phyloP scores from a whole-genome alignment of 2,113 vertebrate genomes.

The Sylvietta virens region DNA sequence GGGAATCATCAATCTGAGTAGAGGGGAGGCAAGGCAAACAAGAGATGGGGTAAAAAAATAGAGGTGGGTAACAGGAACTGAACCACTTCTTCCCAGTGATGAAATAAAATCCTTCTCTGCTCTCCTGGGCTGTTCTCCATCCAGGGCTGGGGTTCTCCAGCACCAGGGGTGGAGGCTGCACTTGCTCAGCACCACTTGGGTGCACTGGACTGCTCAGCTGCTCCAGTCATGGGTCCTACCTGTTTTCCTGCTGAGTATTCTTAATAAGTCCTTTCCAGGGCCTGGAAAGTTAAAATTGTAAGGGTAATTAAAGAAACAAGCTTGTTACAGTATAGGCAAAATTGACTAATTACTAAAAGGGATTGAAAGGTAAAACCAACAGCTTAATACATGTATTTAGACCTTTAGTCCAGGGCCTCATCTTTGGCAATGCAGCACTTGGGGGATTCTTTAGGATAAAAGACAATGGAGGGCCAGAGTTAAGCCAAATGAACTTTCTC shows the following conservation, averaged over 20 bases:
- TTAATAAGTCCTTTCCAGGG: not conserved
- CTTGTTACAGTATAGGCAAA: not conserved
- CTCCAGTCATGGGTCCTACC: rapidly evolving
- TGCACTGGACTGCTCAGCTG: not conserved
- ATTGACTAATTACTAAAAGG: not conserved
- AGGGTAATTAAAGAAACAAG: not conserved
- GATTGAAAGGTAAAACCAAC: not conserved
- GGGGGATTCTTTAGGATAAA: not conserved
- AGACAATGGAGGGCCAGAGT: not conserved
- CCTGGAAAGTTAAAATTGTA: not conserved
- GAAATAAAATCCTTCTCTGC: not conserved
- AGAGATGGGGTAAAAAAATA: not conserved
- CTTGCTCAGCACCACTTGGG: rapidly evolving
- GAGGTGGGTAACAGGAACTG: not conserved
- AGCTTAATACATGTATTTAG: not conserved
- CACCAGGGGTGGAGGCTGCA: not conserved
- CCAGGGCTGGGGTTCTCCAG: rapidly evolving
- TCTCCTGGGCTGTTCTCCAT: not conserved
- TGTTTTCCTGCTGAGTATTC: not conserved
- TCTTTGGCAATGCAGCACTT: not conserved
- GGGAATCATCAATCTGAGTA: not conserved
- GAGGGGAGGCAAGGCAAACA: not conserved
- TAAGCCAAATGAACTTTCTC: conserved; percentile 5
- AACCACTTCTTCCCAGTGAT: not conserved
- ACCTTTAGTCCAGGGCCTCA: not conserved